Percentiles rank a stretch among this genome's conserved stretches.
These are phyloP conservation scores for Drosophila seclusa DNA, from an alignment of 2,888 invertebrate species.

Conservation along the genomic window DNA sequence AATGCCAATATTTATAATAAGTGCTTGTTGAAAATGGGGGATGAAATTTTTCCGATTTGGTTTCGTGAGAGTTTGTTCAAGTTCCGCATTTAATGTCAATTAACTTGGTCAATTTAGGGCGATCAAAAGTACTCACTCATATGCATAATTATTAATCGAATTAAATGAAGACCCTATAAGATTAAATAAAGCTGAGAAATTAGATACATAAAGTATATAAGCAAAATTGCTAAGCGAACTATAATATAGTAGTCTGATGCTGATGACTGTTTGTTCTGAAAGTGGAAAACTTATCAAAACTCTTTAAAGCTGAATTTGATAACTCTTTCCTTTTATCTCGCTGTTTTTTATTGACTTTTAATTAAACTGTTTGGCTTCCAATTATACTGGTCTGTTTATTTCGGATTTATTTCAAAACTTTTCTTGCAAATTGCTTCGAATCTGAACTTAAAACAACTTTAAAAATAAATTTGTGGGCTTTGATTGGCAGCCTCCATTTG, in stretches of 20 bases:
- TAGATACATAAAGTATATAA: neutral
- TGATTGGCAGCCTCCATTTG: conserved; percentile 5
- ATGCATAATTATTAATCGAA: neutral
- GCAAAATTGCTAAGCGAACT: neutral
- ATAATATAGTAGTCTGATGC: neutral
- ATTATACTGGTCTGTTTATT: neutral
- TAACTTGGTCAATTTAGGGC: neutral
- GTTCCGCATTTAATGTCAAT: neutral
- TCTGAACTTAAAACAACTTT: neutral
- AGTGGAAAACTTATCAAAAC: neutral
- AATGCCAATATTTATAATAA: neutral
- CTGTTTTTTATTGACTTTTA: neutral
- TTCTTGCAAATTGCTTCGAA: neutral
- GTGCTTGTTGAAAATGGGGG: neutral
- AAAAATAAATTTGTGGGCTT: neutral
- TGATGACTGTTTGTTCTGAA: neutral
- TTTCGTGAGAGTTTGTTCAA: neutral
- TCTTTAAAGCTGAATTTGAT: neutral
- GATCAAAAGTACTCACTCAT: neutral
- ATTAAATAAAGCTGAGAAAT: neutral
- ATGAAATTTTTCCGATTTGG: neutral
- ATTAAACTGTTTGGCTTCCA: neutral
- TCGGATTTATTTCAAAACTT: neutral
- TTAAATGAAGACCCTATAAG: too few species aligned
- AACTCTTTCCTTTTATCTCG: neutral